These are phyloP conservation scores for Solea solea DNA, from an alignment of 2,113 vertebrate genomes.

Conservation along the genomic window DNA sequence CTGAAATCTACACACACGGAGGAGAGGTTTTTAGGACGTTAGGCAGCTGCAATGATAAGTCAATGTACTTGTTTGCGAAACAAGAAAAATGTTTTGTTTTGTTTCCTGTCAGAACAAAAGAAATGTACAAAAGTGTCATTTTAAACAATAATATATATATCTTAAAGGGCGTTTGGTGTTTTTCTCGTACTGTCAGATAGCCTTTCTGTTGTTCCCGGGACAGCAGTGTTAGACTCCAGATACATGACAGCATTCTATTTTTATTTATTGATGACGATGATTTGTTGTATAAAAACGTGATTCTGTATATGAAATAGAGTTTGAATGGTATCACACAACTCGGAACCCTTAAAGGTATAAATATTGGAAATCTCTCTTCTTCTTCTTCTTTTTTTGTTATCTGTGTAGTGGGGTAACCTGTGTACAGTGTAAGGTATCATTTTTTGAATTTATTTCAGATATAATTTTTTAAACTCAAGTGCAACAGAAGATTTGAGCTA, in stretches of 20 bases:
- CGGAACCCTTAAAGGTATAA: constrained; percentile 80
- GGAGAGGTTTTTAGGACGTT: constrained; percentile 53
- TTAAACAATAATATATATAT: constrained; percentile 80
- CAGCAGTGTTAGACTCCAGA: constrained; percentile 81
- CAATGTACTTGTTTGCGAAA: constrained; percentile 72
- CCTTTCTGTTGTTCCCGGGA: constrained; percentile 78
- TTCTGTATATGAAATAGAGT: constrained; percentile 83
- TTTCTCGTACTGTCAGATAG: constrained; percentile 82
- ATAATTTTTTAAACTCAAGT: constrained; percentile 85
- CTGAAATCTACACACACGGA: constrained; percentile 13
- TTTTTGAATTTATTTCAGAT: constrained; percentile 85
- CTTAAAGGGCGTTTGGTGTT: constrained; percentile 83
- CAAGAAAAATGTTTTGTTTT: constrained; percentile 40
- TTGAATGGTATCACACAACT: constrained; percentile 80
- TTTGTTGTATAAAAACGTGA: constrained; percentile 84
- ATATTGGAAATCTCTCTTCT: constrained; percentile 74
- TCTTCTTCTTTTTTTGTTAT: constrained; percentile 75
- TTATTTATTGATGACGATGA: constrained; percentile 83
- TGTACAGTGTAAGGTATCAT: constrained; percentile 86
- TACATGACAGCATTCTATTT: constrained; percentile 84
- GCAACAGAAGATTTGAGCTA: constrained; percentile 80
- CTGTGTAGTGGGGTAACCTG: constrained; percentile 85
- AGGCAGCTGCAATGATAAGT: constrained; percentile 81
- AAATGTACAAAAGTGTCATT: constrained; percentile 82
- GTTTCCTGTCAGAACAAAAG: constrained; percentile 74